Percentiles rank a stretch among this genome's conserved stretches.
Conservation (phyloP, 1,140 invertebrate species). For the Nymphalis io region DNA sequence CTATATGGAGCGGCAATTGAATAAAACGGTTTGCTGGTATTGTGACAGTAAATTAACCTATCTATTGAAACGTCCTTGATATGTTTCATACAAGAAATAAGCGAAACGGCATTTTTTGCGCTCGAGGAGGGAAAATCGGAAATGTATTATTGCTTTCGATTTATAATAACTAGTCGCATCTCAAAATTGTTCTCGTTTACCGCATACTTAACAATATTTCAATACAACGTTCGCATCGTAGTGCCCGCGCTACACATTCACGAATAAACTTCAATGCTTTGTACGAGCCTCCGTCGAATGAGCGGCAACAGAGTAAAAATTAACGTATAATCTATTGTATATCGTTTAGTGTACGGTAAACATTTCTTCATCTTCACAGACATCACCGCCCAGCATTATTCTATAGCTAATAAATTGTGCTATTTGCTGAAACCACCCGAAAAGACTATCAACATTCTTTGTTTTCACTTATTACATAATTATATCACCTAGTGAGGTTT, state of each 20-base stretch:
- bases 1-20: slow-evolving; percentile 39
- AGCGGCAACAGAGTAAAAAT: background rate
- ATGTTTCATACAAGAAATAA: slow-evolving; percentile 53
- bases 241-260: background rate
- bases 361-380: slow-evolving; percentile 38
- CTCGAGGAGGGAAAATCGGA: slow-evolving; percentile 39
- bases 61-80: slow-evolving; percentile 59
- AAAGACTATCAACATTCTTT: slow-evolving; percentile 55
- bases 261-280: background rate
- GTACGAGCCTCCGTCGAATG: background rate
- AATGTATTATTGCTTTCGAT: slow-evolving; percentile 62
- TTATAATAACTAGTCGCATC: slow-evolving; percentile 31
- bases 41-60: slow-evolving; percentile 43
- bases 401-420: slow-evolving; percentile 75
- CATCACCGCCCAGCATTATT: slow-evolving; percentile 50
- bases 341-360: slow-evolving; percentile 24
- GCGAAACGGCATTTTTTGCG: slow-evolving; percentile 31
- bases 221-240: background rate
- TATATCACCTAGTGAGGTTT: slow-evolving; percentile 79
- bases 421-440: slow-evolving; percentile 63
- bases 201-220: slow-evolving; percentile 22
- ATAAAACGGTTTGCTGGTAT: slow-evolving; percentile 30
- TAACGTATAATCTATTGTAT: background rate
- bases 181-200: slow-evolving; percentile 14
- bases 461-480: slow-evolving; percentile 61